Percentiles rank a stretch among this genome's conserved stretches.
These are phyloP conservation scores for Bradypus variegatus DNA, from an alignment of 2,797 vertebrate species.

Conservation along the genomic window DNA sequence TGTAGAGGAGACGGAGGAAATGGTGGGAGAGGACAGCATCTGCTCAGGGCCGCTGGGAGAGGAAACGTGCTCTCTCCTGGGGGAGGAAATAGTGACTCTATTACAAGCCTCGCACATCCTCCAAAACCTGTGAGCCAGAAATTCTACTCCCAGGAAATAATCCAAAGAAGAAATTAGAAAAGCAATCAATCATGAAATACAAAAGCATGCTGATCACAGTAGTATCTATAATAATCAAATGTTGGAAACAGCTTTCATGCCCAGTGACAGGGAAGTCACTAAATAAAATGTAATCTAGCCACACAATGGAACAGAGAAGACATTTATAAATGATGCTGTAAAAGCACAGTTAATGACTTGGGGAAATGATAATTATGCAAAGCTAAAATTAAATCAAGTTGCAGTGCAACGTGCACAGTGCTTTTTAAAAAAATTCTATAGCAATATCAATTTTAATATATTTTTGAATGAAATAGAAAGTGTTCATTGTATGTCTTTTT, in stretches of 20 bases:
- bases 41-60: not conserved
- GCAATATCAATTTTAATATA: not conserved
- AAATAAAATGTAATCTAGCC: too few relatives aligned
- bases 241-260: too few relatives aligned
- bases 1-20: too few relatives aligned
- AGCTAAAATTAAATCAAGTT: not conserved
- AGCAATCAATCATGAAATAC: not conserved
- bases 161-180: not conserved
- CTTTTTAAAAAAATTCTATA: not conserved
- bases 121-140: not conserved
- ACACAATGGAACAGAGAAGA: rapidly evolving
- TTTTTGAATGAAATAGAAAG: not conserved
- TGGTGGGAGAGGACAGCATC: not conserved
- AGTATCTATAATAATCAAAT: not conserved
- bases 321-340: not conserved
- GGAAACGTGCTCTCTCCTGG: too few relatives aligned
- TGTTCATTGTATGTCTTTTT: not conserved
- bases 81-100: rapidly evolving
- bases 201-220: not conserved
- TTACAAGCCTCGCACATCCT: not conserved
- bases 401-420: not conserved
- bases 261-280: not conserved
- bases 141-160: not conserved
- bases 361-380: not conserved
- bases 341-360: not conserved